A percentile compares a stretch with the other conserved stretches of the same genome.
Evolutionary conservation across 2,113 vertebrate genomes (phyloP).

Genomic region (Ctenomys sociabilis): DNA sequence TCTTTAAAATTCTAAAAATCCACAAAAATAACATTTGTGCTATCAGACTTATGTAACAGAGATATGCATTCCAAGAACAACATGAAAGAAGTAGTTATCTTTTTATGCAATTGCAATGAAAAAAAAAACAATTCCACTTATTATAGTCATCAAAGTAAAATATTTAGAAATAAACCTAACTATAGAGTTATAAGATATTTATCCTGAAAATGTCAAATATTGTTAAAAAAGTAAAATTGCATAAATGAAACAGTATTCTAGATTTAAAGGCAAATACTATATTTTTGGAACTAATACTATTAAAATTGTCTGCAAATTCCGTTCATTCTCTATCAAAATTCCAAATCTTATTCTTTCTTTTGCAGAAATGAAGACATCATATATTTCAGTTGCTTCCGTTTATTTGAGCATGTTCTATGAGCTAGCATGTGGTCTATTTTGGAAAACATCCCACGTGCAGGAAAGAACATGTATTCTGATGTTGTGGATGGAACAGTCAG

Average conservation of each 20-base stretch:
- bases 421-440: background rate
- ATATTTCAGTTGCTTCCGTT: background rate
- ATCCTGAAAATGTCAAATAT: background rate
- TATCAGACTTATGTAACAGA: background rate
- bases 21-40: background rate
- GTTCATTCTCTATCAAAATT: background rate
- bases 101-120: background rate
- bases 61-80: background rate
- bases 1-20: background rate
- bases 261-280: background rate
- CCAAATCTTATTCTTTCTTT: background rate
- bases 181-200: background rate
- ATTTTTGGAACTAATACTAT: too few species aligned
- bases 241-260: background rate
- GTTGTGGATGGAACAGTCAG: background rate
- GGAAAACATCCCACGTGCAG: background rate
- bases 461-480: background rate
- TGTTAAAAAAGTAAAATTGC: background rate
- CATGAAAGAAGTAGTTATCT: background rate
- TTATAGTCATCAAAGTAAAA: background rate
- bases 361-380: background rate
- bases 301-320: background rate
- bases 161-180: background rate
- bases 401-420: background rate
- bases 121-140: background rate